These are phyloP conservation scores for Pogona vitticeps DNA, from an alignment of 2,113 vertebrate genomes.

Conservation along the genomic window DNA sequence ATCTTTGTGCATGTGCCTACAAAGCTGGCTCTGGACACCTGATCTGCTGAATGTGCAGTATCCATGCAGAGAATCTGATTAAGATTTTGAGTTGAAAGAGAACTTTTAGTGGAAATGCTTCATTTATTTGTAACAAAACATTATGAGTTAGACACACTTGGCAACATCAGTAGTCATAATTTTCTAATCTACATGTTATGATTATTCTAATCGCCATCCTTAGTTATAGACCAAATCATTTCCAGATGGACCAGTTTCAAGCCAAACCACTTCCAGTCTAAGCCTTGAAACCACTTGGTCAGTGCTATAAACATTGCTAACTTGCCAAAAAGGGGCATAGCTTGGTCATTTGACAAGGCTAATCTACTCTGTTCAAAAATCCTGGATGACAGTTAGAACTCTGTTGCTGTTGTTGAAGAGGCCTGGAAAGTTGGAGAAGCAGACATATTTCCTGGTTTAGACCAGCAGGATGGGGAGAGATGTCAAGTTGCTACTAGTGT, in stretches of 20 bases:
- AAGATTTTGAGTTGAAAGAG: background rate
- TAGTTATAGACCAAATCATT: background rate
- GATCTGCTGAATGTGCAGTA: background rate
- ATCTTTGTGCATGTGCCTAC: background rate
- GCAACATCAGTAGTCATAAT: background rate
- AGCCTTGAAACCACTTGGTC: background rate
- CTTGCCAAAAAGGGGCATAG: background rate
- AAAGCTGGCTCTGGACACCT: background rate
- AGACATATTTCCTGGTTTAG: background rate
- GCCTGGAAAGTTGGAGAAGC: background rate
- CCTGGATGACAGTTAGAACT: background rate
- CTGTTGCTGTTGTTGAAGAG: too few relatives aligned
- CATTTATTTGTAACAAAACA: background rate
- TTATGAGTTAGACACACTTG: background rate
- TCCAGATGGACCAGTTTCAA: background rate
- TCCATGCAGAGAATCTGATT: background rate
- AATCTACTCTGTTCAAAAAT: background rate
- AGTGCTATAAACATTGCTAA: background rate
- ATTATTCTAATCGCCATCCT: background rate
- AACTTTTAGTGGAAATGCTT: background rate
- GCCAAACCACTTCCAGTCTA: background rate
- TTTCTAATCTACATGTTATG: background rate
- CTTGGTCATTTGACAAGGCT: background rate
- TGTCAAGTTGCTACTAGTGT: too few relatives aligned
- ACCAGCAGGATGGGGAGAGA: background rate